Conservation (phyloP, 1,140 invertebrate species). For the Aphelenchoides besseyi region DNA sequence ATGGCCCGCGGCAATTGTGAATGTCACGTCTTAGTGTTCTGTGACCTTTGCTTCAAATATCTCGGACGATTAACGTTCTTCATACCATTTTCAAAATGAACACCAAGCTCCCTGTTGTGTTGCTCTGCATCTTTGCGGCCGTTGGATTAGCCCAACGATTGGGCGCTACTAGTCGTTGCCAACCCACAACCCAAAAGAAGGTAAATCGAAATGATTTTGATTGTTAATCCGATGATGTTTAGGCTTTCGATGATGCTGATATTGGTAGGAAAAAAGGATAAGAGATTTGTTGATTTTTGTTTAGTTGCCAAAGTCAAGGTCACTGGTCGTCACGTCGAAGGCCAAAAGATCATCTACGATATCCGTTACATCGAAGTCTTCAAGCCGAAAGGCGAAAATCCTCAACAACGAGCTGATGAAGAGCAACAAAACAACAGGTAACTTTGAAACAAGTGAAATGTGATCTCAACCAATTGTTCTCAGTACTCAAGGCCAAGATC, state of each 20-base stretch:
- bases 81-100: not conserved
- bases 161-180: not conserved
- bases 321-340: not conserved
- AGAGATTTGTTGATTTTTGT: too few species aligned
- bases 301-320: not conserved
- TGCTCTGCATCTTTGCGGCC: not conserved
- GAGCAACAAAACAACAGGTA: too few species aligned
- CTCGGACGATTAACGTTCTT: not conserved
- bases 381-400: too few species aligned
- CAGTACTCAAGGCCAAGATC: not conserved
- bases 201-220: too few species aligned
- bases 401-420: too few species aligned
- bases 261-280: too few species aligned
- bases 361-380: not conserved
- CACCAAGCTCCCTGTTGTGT: not conserved
- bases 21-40: too few species aligned
- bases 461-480: not conserved
- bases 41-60: conserved; percentile 3
- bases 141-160: not conserved
- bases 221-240: too few species aligned
- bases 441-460: too few species aligned
- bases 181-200: not conserved
- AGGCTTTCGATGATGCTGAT: not conserved
- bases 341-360: not conserved
- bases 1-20: too few species aligned